Evolutionary conservation across 2,888 invertebrate genomes (phyloP).

Genomic region (Ophion slaviceki): DNA sequence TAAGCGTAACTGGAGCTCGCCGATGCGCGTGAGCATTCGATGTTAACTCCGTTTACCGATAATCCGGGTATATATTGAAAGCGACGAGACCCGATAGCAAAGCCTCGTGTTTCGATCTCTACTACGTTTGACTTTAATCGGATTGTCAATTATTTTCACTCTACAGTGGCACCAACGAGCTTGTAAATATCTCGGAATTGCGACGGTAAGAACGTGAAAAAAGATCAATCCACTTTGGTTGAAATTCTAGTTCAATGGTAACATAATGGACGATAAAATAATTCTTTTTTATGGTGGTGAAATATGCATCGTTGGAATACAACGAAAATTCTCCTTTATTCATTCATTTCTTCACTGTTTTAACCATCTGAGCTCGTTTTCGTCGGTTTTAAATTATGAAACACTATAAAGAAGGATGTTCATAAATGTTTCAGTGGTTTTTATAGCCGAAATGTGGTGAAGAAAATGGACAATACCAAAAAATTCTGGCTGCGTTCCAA

Average conservation of each 20-base stretch:
- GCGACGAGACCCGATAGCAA: slow-evolving; percentile 30
- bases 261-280: too few species aligned
- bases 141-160: background rate
- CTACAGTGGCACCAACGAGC: background rate
- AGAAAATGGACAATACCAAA: too few species aligned
- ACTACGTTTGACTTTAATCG: background rate
- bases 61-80: slow-evolving; percentile 66
- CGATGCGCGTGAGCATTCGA: slow-evolving; percentile 71
- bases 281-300: too few species aligned
- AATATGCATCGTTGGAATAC: too few species aligned
- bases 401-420: too few species aligned
- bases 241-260: background rate
- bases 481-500: too few species aligned
- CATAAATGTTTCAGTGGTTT: too few species aligned
- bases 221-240: background rate
- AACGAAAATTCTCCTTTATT: too few species aligned
- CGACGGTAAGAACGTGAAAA: background rate
- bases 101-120: slow-evolving; percentile 8
- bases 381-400: too few species aligned
- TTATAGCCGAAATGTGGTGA: too few species aligned
- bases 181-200: background rate
- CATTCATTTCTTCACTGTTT: too few species aligned
- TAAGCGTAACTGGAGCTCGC: slow-evolving; percentile 70
- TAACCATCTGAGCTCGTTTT: too few species aligned
- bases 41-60: slow-evolving; percentile 67